Percentiles rank a stretch among this genome's conserved stretches.
phyloP scores from a whole-genome alignment of 1,140 invertebrate genomes.

The Paracyclopina nana region DNA sequence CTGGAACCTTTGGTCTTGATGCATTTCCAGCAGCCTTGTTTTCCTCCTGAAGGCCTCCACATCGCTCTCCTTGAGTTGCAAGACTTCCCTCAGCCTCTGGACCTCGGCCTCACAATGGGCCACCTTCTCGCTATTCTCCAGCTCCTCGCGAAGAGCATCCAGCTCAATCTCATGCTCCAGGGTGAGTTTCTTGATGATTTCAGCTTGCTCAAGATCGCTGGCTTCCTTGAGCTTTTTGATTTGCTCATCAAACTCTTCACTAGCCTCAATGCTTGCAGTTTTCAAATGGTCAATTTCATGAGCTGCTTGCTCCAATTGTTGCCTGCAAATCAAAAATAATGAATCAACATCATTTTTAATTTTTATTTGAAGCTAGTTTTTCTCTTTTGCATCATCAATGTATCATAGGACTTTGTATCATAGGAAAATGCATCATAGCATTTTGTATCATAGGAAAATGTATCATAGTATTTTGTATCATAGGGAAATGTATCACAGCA shows the following conservation, averaged over 20 bases:
- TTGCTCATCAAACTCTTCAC: not conserved
- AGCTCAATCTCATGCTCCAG: slow-evolving; percentile 9
- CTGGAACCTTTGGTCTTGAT: slow-evolving; percentile 6
- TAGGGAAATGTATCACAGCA: no score
- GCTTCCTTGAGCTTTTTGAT: not conserved
- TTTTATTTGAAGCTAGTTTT: no score
- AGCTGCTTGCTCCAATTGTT: not conserved
- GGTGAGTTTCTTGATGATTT: not conserved
- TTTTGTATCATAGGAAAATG: no score
- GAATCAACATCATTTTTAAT: no score
- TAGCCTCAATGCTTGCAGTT: not conserved
- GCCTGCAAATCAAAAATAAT: no score
- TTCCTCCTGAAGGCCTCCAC: not conserved
- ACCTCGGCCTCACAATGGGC: not conserved
- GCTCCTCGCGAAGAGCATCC: not conserved
- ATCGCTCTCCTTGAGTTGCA: not conserved
- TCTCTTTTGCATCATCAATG: no score
- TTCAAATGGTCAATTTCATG: not conserved
- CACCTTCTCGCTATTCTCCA: not conserved
- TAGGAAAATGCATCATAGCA: no score
- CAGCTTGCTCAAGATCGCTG: not conserved
- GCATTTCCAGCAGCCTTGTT: not conserved
- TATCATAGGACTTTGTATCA: no score
- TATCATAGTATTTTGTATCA: no score
- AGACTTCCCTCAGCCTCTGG: not conserved